phyloP scores from a whole-genome alignment of 2,888 invertebrate species.

The Toxonevra muliebris region DNA sequence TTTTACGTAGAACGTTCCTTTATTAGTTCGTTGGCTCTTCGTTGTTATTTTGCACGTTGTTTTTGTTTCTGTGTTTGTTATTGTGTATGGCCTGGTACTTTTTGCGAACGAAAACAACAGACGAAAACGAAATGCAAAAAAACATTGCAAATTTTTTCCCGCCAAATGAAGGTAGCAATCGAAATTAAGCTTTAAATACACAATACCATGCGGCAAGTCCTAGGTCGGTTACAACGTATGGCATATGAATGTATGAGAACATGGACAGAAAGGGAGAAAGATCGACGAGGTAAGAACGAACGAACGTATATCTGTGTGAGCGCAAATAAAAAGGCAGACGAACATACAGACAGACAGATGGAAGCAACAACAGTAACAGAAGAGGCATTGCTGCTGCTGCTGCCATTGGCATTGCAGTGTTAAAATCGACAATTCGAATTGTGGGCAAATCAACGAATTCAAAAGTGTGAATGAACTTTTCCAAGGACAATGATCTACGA shows the following conservation, averaged over 20 bases:
- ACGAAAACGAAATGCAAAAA: background rate
- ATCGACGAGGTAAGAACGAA: conserved; percentile 7
- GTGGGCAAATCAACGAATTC: conserved; percentile 49
- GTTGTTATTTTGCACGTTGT: conserved; percentile 12
- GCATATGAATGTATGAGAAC: conserved; percentile 10
- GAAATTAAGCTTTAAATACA: conserved; percentile 44
- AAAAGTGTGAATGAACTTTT: conserved; percentile 57
- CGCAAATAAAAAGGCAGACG: conserved; percentile 24
- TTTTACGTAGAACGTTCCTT: too few species aligned
- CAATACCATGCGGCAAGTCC: conserved; percentile 60
- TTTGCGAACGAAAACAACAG: too few species aligned
- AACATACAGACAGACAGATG: conserved; percentile 23
- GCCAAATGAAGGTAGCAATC: conserved; percentile 23
- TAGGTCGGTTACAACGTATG: conserved; percentile 58
- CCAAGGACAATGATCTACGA: conserved; percentile 61
- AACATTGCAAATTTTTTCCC: conserved; percentile 24
- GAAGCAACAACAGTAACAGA: conserved; percentile 18
- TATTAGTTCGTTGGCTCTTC: conserved; percentile 2
- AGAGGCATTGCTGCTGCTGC: conserved; percentile 12
- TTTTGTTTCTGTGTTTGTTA: conserved; percentile 19
- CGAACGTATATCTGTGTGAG: background rate
- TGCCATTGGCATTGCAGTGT: conserved; percentile 18
- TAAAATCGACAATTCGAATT: conserved; percentile 52
- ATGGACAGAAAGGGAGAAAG: background rate
- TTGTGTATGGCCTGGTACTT: conserved; percentile 8